Conservation (phyloP, 2,797 vertebrate species). For the Synanceia verrucosa region DNA sequence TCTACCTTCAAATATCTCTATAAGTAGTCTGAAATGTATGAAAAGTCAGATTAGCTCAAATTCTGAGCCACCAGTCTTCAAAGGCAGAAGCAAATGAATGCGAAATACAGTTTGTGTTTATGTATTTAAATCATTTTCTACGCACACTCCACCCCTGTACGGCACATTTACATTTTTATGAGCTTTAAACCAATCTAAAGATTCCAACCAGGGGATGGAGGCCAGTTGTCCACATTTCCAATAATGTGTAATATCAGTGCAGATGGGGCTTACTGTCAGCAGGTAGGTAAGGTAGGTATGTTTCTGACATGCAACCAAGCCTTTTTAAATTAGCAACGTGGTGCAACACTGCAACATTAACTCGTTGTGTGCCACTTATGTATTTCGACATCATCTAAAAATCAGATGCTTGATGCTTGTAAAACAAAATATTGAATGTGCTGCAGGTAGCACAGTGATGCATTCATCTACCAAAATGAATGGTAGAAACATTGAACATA, state of each 20-base stretch:
- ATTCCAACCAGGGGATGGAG: conserved; percentile 51
- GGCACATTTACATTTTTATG: conserved; percentile 79
- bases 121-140: conserved; percentile 66
- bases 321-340: conserved; percentile 12
- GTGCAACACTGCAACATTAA: conserved; percentile 1
- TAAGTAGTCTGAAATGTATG: conserved; percentile 65
- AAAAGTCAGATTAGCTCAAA: conserved; percentile 71
- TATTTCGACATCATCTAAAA: too few species aligned
- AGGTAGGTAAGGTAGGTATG: conserved; percentile 23
- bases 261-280: conserved; percentile 26
- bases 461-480: neutral
- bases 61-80: conserved; percentile 64
- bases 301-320: conserved; percentile 9
- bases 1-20: conserved; percentile 64
- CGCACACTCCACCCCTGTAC: conserved; percentile 50
- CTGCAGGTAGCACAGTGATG: neutral
- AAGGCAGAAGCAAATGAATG: conserved; percentile 57
- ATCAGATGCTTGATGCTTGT: too few species aligned
- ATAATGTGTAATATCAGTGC: conserved; percentile 42
- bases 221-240: conserved; percentile 47
- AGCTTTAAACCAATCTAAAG: conserved; percentile 68
- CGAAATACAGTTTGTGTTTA: conserved; percentile 60
- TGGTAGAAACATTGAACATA: neutral
- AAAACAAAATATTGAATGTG: neutral
- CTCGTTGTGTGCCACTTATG: too few species aligned